Base-by-base conservation (phyloP, 2,113 vertebrate species). In the Tetraodon nigroviridis region DNA sequence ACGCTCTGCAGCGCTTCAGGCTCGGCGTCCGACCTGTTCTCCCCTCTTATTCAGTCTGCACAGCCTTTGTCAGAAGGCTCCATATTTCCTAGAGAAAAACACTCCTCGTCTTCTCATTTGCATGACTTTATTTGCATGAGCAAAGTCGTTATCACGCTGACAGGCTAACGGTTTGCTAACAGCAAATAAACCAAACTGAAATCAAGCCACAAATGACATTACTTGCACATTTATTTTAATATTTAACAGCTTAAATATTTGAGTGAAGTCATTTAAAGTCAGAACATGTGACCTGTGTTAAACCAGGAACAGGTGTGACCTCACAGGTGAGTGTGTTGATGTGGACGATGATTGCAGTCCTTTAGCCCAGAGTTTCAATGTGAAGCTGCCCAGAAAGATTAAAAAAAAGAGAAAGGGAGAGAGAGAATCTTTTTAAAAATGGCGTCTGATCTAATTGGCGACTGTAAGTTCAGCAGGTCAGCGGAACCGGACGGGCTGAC, bases 301-400 rank as follows among this genome's bases (percentile, higher is more conserved):
- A 18, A n/a, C n/a, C n/a, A 47, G 3, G 19, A 7, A 10, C 24
- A 52, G 40, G 55, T 56, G 46, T 58, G 49, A 45, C 32, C 24
- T 56, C 32, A 41, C 44, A 5, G n/a, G 37, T 20, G 45, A 19
- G 11, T 29, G n/a, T 8, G 18, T 27, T 17, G 1, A 29, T 24
- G 0, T 3, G n/a, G 17, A 17, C 7, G 42, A 29, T 5, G 49
- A 2, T 48, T 19, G 22, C 71, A 71, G 64, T 71, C 71, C 71
- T 75, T 79, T 67, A 44, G 59, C 46, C 51, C 64, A 50, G 37
- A 61, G 46, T 14, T 10, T 32, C 2, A 37, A 48, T 21, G 19
- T 24, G 1, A 44, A 77, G 69, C 69, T 69, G 69, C 61, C 58
- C 48, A 46, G 50, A 37, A 49, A 44, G 41, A 65, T 37, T 51